These are phyloP conservation scores for Rhopalosiphum nymphaeae DNA, from an alignment of 2,888 invertebrate species.

Conservation along the genomic window DNA sequence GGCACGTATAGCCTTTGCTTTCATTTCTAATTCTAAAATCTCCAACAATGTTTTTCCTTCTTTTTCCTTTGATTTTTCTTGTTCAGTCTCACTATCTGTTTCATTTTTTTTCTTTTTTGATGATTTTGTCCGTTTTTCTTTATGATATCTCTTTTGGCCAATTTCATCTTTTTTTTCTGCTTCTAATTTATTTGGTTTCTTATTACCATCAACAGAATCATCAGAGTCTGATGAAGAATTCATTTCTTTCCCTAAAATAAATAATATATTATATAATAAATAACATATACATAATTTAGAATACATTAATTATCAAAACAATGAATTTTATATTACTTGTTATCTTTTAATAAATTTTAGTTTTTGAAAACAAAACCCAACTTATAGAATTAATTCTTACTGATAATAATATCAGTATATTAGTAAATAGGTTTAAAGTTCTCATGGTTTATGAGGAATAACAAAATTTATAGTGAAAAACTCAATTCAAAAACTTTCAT, in stretches of 20 bases:
- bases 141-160: slow-evolving; percentile 29
- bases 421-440: background rate
- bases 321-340: background rate
- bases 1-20: slow-evolving; percentile 74
- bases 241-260: slow-evolving; percentile 49
- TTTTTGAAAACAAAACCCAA: background rate
- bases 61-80: slow-evolving; percentile 52
- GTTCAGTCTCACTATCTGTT: slow-evolving; percentile 55
- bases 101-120: slow-evolving; percentile 46
- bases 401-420: too few species aligned
- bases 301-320: background rate
- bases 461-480: background rate
- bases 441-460: background rate
- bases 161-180: slow-evolving; percentile 22
- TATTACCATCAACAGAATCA: slow-evolving; percentile 32
- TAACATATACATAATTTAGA: background rate
- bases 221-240: slow-evolving; percentile 66
- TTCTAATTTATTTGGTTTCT: slow-evolving; percentile 12
- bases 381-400: background rate
- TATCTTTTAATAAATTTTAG: background rate
- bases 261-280: background rate
- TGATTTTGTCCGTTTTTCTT: slow-evolving; percentile 53
- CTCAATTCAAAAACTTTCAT: background rate
- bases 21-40: slow-evolving; percentile 75
- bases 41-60: slow-evolving; percentile 72